These are phyloP conservation scores for Meiosimyza platycephala DNA, from an alignment of 2,888 invertebrate species.

Conservation along the genomic window DNA sequence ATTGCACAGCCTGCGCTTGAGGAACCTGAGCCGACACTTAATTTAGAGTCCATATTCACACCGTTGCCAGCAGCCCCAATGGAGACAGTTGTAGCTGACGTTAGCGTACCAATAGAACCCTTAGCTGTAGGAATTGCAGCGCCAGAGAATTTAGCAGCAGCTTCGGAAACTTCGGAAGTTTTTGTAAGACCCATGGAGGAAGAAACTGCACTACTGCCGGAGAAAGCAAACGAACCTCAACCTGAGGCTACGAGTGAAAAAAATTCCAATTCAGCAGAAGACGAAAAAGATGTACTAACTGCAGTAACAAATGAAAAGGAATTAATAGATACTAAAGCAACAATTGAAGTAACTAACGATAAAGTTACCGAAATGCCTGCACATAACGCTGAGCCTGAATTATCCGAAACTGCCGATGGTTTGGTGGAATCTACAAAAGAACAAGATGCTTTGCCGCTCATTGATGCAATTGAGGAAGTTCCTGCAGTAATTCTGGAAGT, in stretches of 20 bases:
- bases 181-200: slow-evolving; percentile 46
- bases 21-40: slow-evolving; percentile 54
- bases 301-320: slow-evolving; percentile 14
- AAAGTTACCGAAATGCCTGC: slow-evolving; percentile 11
- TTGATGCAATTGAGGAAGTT: slow-evolving; percentile 27
- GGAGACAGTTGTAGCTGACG: background rate
- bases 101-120: background rate
- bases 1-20: slow-evolving; percentile 42
- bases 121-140: background rate
- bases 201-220: background rate
- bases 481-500: slow-evolving; percentile 20
- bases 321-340: slow-evolving; percentile 12
- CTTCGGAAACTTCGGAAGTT: slow-evolving; percentile 53
- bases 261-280: background rate
- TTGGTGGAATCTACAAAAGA: slow-evolving; percentile 26
- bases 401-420: slow-evolving; percentile 1
- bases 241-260: background rate
- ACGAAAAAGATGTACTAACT: slow-evolving; percentile 18
- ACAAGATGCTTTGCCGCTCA: background rate
- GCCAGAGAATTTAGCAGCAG: slow-evolving; percentile 43
- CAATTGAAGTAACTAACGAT: slow-evolving; percentile 17
- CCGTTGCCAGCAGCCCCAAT: background rate
- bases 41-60: slow-evolving; percentile 52
- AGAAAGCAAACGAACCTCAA: slow-evolving; percentile 17
- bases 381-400: slow-evolving; percentile 10